Evolutionary conservation across 2,797 vertebrate genomes (phyloP).

Genomic region (Sebastes umbrosus): DNA sequence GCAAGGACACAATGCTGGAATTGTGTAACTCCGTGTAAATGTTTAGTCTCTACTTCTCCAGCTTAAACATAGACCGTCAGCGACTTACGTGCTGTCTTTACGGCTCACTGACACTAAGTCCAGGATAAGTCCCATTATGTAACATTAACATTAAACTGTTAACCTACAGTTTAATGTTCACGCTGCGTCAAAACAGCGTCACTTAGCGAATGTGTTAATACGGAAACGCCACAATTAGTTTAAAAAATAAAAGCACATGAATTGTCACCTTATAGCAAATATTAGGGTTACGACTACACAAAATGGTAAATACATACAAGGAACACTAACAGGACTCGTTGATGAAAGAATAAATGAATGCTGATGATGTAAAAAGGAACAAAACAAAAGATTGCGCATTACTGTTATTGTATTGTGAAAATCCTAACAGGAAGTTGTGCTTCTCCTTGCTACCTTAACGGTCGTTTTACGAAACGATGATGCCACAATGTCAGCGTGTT

Average conservation of each 20-base stretch:
- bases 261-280: accelerated
- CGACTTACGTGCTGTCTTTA: no score
- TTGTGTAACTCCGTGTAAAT: slow-evolving; percentile 71
- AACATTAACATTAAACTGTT: slow-evolving; percentile 34
- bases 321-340: accelerated
- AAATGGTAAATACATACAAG: accelerated
- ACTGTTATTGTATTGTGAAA: background rate
- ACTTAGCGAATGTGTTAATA: accelerated
- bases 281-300: accelerated
- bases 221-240: background rate
- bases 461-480: background rate
- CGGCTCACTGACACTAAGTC: background rate
- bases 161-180: background rate
- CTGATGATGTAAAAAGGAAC: accelerated
- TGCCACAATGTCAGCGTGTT: slow-evolving; percentile 66
- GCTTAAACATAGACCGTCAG: no score
- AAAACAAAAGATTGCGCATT: accelerated
- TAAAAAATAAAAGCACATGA: slow-evolving; percentile 20
- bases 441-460: background rate
- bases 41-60: background rate
- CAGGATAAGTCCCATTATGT: slow-evolving; percentile 37
- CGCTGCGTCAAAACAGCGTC: background rate
- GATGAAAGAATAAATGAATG: accelerated
- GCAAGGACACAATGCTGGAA: slow-evolving; percentile 69
- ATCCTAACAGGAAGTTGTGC: background rate